These are phyloP conservation scores for Rhinolophus ferrumequinum DNA, from an alignment of 2,113 vertebrate genomes.

Conservation along the genomic window DNA sequence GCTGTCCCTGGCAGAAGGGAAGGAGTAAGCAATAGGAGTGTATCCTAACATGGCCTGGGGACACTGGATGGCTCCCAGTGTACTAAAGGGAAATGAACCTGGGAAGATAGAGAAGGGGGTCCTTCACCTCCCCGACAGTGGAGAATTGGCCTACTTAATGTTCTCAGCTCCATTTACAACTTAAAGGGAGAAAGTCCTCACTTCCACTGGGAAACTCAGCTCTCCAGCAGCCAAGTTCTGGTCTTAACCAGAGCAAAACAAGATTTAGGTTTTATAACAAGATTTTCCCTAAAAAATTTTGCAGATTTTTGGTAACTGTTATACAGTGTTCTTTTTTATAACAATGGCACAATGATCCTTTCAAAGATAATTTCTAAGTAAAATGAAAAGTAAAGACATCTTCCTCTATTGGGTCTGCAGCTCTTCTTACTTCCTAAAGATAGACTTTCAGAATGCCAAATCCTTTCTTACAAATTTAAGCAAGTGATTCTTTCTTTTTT, in stretches of 20 bases:
- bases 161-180: not conserved
- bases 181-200: not conserved
- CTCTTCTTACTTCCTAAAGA: not conserved
- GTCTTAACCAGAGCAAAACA: not conserved
- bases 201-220: not conserved
- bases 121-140: not conserved
- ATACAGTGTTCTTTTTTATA: not conserved
- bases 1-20: not conserved
- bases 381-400: not conserved
- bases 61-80: not conserved
- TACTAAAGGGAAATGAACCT: not conserved
- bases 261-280: not conserved
- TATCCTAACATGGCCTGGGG: not conserved
- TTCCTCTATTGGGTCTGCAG: not conserved
- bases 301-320: not conserved
- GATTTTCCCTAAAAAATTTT: not conserved
- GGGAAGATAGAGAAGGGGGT: not conserved
- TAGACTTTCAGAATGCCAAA: conserved; percentile 3
- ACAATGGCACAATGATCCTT: not conserved
- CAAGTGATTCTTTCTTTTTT: not conserved
- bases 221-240: not conserved
- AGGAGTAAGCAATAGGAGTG: not conserved
- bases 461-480: conserved; percentile 7
- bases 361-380: conserved; percentile 12
- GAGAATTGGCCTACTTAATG: not conserved